Evolutionary conservation across 1,140 invertebrate species (phyloP), one percentile per base, ranked within the genome.

Genomic region (Drosophila virilis): DNA sequence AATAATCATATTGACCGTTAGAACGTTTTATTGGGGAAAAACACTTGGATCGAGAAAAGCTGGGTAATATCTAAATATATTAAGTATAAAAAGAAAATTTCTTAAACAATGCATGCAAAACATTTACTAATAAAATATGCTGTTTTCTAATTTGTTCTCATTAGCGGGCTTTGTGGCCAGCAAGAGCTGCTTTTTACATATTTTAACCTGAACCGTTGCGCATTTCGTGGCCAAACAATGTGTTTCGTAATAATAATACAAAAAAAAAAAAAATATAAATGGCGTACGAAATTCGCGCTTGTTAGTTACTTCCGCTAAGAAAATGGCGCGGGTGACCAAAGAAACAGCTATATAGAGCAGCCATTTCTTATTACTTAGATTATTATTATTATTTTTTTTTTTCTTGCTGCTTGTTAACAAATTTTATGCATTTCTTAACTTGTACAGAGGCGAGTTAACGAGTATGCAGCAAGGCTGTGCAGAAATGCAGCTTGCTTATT

Each of bases 391-490:
- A n/a, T n/a, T n/a, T n/a, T n/a, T n/a, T 50, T 66, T 43, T 67
- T 66, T 66, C 38, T 35, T 58, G 38, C 22, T 46, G 77, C 84
- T 88, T 88, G 84, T 88, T 88, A 88, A 88, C 84, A 88, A 89
- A 84, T 88, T 88, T 83, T 88, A 88, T 88, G 83, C 79, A 86
- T 88, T 86, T 86, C 83, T 86, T 88, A 88, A 83, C 84, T 86
- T 86, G 74, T 51, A 57, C 55, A 69, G 85, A 70, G 77, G 62
- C 84, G 52, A 88, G 80, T 89, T 88, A 88, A 88, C 84, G 80
- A 88, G 77, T 71, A 65, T 3, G 22, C 22, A 5, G 22, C 4
- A 28, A 28, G 22, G 22, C 22, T 28, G 22, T 28, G 22, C 3
- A 28, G 22, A 77, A 77, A 84, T 32, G 12, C 84, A 89, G 77